Evolutionary conservation across 2,888 invertebrate species (phyloP), one percentile per base, ranked within the genome.

Genomic region (Sisyra nigra): DNA sequence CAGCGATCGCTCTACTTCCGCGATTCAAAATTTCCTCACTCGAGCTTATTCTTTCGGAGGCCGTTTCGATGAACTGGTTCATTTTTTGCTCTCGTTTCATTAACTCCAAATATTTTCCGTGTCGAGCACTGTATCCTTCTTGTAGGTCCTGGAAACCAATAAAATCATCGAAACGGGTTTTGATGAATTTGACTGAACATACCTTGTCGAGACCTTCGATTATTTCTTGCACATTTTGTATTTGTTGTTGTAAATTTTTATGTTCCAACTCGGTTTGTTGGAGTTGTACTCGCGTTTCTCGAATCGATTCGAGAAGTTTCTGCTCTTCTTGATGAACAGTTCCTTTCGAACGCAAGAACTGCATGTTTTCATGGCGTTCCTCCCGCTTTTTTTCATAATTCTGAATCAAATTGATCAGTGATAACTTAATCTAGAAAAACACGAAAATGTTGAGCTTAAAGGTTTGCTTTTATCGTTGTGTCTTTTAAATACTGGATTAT

Each of bases 121-220:
- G 41, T 17, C 41, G 41, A 9, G 41, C 41, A 24, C 41, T 41
- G 34, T 41, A 41, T 1, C 41, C 41, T 13, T 41, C 41, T 19
- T 41, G 13, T 15, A 41, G 34, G 11, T 41, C 41, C 30, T 37
- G 8, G 1, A 14, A 4, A 10, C 3, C 15, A 17, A 37, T 14
- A 17, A 17, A 7, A 7, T 10, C 8, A 36, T 2, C 5, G 13
- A 13, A 8, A 14, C 17, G 17, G 9, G 14, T 36, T 15, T 35
- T 3, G 10, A 3, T 8, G 6, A 13, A 35, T 35, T 30, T 8
- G 5, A 34, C n/a, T 10, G 6, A 8, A 6, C 5, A 11, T 10
- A 38, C 38, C 19, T 34, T 30, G 13, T 41, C 41, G 18, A 41
- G 10, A 8, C 34, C 41, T 17, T 41, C 41, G 19, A 24, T 34